Percentiles rank a stretch among this genome's conserved stretches.
These are phyloP conservation scores for Drosophila chauvacae DNA, from an alignment of 1,140 invertebrate genomes.

Conservation along the genomic window DNA sequence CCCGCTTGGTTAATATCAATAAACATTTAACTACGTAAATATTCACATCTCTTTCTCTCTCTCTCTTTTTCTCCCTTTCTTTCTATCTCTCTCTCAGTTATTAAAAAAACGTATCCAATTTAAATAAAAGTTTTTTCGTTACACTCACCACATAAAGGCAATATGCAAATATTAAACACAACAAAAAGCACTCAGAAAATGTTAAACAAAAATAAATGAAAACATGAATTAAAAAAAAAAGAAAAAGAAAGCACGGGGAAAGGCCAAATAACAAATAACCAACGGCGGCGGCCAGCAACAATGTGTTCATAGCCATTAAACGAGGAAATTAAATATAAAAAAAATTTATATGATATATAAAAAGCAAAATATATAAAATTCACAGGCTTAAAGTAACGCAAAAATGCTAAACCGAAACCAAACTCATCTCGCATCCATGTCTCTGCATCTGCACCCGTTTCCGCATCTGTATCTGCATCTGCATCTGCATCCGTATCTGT, in stretches of 20 bases:
- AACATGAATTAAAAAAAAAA: constrained; percentile 25
- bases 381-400: constrained; percentile 31
- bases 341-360: constrained; percentile 8
- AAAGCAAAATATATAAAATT: constrained; percentile 12
- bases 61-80: constrained; percentile 35
- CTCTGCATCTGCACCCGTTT: constrained; percentile 49
- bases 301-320: constrained; percentile 75
- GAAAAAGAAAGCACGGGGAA: constrained; percentile 17
- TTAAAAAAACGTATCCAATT: constrained; percentile 56
- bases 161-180: constrained; percentile 70
- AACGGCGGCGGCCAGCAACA: constrained; percentile 41
- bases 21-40: constrained; percentile 53
- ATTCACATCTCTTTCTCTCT: constrained; percentile 49
- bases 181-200: constrained; percentile 46
- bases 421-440: constrained; percentile 50
- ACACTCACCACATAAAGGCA: constrained; percentile 58
- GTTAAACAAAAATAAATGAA: constrained; percentile 47
- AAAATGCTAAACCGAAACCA: constrained; percentile 60
- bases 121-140: constrained; percentile 49
- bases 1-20: constrained; percentile 15
- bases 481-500: constrained; percentile 37
- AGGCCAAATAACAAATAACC: constrained; percentile 35
- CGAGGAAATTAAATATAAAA: constrained; percentile 42
- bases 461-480: constrained; percentile 43
- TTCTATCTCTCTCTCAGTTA: constrained; percentile 46